These are phyloP conservation scores for Diplolepis rosae DNA, from an alignment of 2,888 invertebrate species.

Conservation along the genomic window DNA sequence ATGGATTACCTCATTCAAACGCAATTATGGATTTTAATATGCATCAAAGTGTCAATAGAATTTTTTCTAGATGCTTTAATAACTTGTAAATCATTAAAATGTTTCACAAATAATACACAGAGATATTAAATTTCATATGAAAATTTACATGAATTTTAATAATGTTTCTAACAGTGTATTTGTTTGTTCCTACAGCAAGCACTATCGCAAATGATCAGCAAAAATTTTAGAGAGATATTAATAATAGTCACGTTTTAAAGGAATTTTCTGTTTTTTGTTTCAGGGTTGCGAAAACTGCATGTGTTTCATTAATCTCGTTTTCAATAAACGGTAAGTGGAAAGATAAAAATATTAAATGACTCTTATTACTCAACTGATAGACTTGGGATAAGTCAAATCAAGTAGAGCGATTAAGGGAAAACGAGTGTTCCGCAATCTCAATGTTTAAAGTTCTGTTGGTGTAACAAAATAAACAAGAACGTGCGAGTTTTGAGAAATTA, in stretches of 20 bases:
- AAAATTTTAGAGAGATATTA: neutral
- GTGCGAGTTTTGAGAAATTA: slow-evolving; percentile 15
- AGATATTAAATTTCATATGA: too few relatives aligned
- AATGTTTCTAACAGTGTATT: too few relatives aligned
- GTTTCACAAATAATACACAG: too few relatives aligned
- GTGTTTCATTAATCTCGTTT: slow-evolving; percentile 59
- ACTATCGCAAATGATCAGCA: slow-evolving; percentile 1
- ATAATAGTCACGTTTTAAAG: slow-evolving; percentile 24
- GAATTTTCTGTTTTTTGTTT: slow-evolving; percentile 32
- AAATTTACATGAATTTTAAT: too few relatives aligned
- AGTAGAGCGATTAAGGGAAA: slow-evolving; percentile 15
- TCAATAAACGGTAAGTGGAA: slow-evolving; percentile 59
- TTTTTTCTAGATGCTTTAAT: too few relatives aligned
- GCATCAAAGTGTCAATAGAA: too few relatives aligned
- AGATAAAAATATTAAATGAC: slow-evolving; percentile 61
- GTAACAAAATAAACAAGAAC: slow-evolving; percentile 22
- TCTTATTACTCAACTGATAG: slow-evolving; percentile 59
- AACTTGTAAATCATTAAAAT: too few relatives aligned
- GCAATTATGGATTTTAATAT: too few relatives aligned
- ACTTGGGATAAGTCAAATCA: slow-evolving; percentile 48
- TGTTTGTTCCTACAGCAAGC: neutral
- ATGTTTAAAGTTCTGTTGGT: slow-evolving; percentile 21
- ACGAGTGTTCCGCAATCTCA: slow-evolving; percentile 19
- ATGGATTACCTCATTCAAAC: too few relatives aligned
- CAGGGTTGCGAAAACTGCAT: slow-evolving; percentile 44